Percentiles rank a stretch among this genome's conserved stretches.
Conservation (phyloP, 2,888 invertebrate species). For the Monochamus alternatus region DNA sequence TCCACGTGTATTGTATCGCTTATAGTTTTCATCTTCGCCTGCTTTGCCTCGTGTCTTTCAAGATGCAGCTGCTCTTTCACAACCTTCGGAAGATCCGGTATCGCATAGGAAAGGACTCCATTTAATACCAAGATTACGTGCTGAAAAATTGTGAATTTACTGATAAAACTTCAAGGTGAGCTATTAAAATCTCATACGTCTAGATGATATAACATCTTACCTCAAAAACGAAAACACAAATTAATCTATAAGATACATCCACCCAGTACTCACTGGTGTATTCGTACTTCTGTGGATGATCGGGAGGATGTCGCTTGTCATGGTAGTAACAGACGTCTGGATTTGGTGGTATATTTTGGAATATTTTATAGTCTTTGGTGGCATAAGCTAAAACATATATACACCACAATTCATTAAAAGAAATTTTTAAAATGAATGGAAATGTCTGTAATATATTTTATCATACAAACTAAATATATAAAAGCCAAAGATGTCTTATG, state of each 20-base stretch:
- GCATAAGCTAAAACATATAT: constrained; percentile 50
- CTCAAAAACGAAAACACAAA: constrained; percentile 77
- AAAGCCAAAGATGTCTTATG: too few species aligned
- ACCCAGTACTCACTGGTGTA: constrained; percentile 74
- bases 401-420: too few species aligned
- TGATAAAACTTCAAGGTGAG: background rate
- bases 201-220: constrained; percentile 62
- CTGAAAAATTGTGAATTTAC: constrained; percentile 64
- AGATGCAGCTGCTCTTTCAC: constrained; percentile 63
- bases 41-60: constrained; percentile 46
- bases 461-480: too few species aligned
- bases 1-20: constrained; percentile 13
- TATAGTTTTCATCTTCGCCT: constrained; percentile 37
- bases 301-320: constrained; percentile 66
- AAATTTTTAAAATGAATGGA: too few species aligned
- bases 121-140: constrained; percentile 75
- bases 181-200: too few species aligned
- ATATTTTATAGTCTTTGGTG: constrained; percentile 51
- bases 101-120: constrained; percentile 75
- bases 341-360: constrained; percentile 8
- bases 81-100: constrained; percentile 74
- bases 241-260: constrained; percentile 73
- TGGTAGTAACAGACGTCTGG: constrained; percentile 66
- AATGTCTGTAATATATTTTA: too few species aligned
- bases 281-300: constrained; percentile 62